A percentile compares a stretch with the other conserved stretches of the same genome.
Evolutionary conservation across 2,797 vertebrate genomes (phyloP).

Genomic region (Apogon talboti): DNA sequence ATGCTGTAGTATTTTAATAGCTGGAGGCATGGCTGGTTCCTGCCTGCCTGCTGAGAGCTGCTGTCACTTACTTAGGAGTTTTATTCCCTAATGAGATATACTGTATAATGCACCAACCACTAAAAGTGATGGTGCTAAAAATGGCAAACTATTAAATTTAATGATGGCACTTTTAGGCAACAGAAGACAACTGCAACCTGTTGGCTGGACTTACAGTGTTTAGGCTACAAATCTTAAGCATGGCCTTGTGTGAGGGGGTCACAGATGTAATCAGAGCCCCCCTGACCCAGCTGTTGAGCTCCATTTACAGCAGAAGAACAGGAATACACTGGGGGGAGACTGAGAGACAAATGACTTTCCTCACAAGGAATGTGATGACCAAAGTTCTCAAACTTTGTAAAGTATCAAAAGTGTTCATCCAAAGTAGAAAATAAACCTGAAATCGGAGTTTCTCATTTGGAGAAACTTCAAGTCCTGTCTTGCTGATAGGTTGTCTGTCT

Average conservation of each 20-base stretch:
- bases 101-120: conserved; percentile 19
- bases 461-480: conserved; percentile 45
- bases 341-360: conserved; percentile 60
- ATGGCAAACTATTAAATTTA: conserved; percentile 30
- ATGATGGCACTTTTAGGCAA: conserved; percentile 27
- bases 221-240: conserved; percentile 55
- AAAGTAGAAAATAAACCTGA: conserved; percentile 60
- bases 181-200: conserved; percentile 1
- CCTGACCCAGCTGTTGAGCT: conserved; percentile 68
- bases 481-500: conserved; percentile 19
- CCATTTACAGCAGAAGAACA: conserved; percentile 70
- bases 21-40: conserved; percentile 27
- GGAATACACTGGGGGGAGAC: conserved; percentile 56
- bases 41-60: conserved; percentile 34
- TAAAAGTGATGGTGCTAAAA: conserved; percentile 35
- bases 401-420: conserved; percentile 53
- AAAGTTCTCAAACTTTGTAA: conserved; percentile 59
- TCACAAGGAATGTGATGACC: conserved; percentile 42
- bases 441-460: conserved; percentile 30
- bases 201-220: conserved; percentile 43
- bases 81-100: conserved; percentile 54
- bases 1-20: conserved; percentile 26
- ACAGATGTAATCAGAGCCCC: conserved; percentile 76
- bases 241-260: conserved; percentile 66
- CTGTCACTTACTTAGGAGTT: conserved; percentile 47